Evolutionary conservation across 2,797 vertebrate genomes (phyloP).

Genomic region (Lagorchestes hirsutus): DNA sequence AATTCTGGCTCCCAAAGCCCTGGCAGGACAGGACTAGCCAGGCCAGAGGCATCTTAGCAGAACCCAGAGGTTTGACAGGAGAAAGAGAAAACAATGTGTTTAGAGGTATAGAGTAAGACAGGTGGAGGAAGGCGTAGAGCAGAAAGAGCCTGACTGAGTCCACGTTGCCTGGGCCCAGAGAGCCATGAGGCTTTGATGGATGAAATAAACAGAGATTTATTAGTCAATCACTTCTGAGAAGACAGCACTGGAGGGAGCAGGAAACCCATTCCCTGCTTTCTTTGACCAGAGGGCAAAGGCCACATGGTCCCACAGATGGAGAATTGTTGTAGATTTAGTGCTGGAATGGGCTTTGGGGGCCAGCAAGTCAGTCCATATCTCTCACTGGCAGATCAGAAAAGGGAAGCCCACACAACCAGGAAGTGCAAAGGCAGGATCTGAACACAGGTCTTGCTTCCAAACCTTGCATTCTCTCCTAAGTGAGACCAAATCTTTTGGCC

Average conservation of each 20-base stretch:
- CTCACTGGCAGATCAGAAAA: too few species aligned
- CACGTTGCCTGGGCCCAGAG: neutral
- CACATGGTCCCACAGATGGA: neutral
- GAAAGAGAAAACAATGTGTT: neutral
- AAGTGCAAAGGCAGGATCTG: too few species aligned
- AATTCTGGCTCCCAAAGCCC: neutral
- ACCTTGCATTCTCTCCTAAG: neutral
- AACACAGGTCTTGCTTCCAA: neutral
- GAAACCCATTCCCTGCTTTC: neutral
- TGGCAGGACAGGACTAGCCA: neutral
- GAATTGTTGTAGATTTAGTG: neutral
- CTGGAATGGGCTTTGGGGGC: neutral
- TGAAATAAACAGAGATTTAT: neutral
- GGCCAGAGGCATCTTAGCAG: neutral
- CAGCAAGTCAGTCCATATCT: too few species aligned
- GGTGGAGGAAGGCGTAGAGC: neutral
- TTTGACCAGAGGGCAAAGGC: neutral
- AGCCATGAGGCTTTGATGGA: neutral
- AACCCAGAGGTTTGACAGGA: neutral
- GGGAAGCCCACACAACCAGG: too few species aligned
- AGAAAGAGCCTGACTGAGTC: neutral
- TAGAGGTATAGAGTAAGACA: neutral
- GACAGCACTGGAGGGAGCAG: neutral
- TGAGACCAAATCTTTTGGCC: neutral
- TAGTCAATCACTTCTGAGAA: neutral